Base-by-base conservation (phyloP, 2,113 vertebrate genomes). In the Anhinga rufa region DNA sequence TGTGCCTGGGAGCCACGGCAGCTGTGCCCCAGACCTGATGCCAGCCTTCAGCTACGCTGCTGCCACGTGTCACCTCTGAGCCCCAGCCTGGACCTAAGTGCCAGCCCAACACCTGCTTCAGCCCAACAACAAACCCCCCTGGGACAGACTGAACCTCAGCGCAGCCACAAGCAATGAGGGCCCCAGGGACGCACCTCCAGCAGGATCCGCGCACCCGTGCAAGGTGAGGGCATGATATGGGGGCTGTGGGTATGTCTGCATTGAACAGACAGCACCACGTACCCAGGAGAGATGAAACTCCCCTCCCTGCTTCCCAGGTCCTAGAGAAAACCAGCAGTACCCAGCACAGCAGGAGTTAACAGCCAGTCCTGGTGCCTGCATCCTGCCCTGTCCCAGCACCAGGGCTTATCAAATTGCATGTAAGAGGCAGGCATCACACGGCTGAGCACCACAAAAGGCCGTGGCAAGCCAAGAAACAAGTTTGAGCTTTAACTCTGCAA, bases 381-480 rank as follows among this genome's bases (percentile, higher is more conserved):
- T 96, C 95, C 95, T 96, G 95, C 90, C 66, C 54, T 2, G 11
- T 95, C 92, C 92, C 93, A 93, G 90, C 95, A 96, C 93, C 95
- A 79, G 80, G 44, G 93, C 94, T 96, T 94, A 97, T 96, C 95
- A 68, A 82, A 81, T 94, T 92, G 95, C 93, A 91, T 60, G 86
- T 36, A 26, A 36, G 76, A 44, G 54, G 71, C 85, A 95, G 87
- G 93, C 93, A 88, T 86, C 86, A 66, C 82, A 62, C 17, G 3
- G 88, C 87, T 91, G 90, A 96, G 94, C 94, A 95, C 91, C 95
- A 95, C 91, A 95, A 96, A 96, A 92, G 69, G 93, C 57, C 2
- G 9, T 7, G 55, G 83, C 77, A 92, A 95, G 90, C 95, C 92
- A 96, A 95, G 91, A 94, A 91, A 94, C 88, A 86, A 96, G 86